Conservation (phyloP, 2,888 invertebrate genomes). For the Leucophenga montana region DNA sequence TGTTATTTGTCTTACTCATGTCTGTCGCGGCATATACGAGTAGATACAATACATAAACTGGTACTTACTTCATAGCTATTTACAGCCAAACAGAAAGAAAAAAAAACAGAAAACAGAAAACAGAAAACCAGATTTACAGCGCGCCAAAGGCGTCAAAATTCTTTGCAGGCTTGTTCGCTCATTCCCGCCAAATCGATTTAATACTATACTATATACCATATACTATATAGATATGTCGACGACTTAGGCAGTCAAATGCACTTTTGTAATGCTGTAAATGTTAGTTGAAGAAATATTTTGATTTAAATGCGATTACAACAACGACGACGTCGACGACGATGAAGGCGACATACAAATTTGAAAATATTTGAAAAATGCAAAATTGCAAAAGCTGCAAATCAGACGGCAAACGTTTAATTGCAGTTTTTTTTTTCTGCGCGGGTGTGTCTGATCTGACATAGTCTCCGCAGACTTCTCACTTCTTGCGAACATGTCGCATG, state of each 20-base stretch:
- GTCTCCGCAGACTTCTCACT: conserved; percentile 23
- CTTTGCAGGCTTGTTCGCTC: conserved; percentile 21
- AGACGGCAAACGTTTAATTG: conserved; percentile 15
- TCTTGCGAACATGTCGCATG: conserved; percentile 39
- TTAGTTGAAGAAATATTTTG: conserved; percentile 7
- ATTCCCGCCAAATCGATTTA: background rate
- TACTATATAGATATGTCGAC: background rate
- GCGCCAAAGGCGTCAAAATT: conserved; percentile 35
- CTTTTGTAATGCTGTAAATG: conserved; percentile 1
- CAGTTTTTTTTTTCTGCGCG: conserved; percentile 62
- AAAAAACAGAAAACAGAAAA: background rate
- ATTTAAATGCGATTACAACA: conserved; percentile 20
- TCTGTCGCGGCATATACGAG: too few relatives aligned
- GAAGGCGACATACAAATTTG: conserved; percentile 37
- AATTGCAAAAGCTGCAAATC: conserved; percentile 57
- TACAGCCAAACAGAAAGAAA: background rate
- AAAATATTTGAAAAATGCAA: conserved; percentile 60
- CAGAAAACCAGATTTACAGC: conserved; percentile 18
- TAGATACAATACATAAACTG: background rate
- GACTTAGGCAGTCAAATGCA: background rate
- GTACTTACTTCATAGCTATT: conserved; percentile 1
- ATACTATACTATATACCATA: background rate
- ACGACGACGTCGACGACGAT: background rate
- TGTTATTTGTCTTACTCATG: too few relatives aligned
- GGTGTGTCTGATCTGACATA: conserved; percentile 48